Evolutionary conservation across 2,113 vertebrate genomes (phyloP).

Genomic region (Atractosteus spatula): DNA sequence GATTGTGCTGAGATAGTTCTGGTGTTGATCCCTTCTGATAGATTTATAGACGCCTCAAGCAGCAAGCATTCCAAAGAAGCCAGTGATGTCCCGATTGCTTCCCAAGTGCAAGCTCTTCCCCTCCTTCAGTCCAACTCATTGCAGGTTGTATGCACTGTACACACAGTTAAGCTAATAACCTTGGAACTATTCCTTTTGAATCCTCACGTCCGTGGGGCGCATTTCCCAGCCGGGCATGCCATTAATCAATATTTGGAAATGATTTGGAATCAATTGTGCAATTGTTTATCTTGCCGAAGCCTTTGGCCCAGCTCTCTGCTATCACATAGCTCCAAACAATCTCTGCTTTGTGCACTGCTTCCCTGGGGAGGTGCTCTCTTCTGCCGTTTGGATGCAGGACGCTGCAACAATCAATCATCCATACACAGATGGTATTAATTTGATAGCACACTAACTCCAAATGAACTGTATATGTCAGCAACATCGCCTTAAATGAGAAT

Average conservation of each 20-base stretch:
- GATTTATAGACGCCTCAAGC: too few species aligned
- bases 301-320: conserved; percentile 20
- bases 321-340: conserved; percentile 13
- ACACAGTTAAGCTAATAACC: conserved; percentile 30
- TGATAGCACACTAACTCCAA: conserved; percentile 27
- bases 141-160: conserved; percentile 13
- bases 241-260: conserved; percentile 47
- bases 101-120: too few species aligned
- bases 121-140: too few species aligned
- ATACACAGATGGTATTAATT: conserved; percentile 30
- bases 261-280: conserved; percentile 25
- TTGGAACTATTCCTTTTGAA: conserved; percentile 18
- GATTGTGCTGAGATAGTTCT: too few species aligned
- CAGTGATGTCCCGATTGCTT: too few species aligned
- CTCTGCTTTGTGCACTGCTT: conserved; percentile 11
- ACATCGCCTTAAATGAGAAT: conserved; percentile 14
- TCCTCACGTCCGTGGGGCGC: conserved; percentile 5
- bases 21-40: too few species aligned
- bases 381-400: conserved; percentile 17
- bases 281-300: conserved; percentile 18
- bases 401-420: conserved; percentile 24
- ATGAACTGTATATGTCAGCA: conserved; percentile 18
- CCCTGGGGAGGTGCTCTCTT: conserved; percentile 13
- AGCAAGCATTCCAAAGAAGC: too few species aligned
- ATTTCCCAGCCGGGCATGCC: conserved; percentile 26